A percentile compares a stretch with the other conserved stretches of the same genome.
These are phyloP conservation scores for Trichogramma pretiosum DNA, from an alignment of 1,140 invertebrate species.

Conservation along the genomic window DNA sequence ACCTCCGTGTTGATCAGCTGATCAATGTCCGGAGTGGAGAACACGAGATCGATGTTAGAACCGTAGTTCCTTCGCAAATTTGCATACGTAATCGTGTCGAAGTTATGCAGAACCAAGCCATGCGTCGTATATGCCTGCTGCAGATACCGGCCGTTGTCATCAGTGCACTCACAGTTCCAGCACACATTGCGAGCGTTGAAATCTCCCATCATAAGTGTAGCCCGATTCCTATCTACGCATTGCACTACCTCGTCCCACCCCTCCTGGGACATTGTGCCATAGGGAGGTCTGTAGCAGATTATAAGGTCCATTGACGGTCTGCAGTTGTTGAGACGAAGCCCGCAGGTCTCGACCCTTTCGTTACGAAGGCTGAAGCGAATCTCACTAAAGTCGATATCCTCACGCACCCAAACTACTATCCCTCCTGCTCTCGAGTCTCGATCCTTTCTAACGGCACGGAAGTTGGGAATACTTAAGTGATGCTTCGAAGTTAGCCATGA, in stretches of 20 bases:
- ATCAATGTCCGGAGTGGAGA: neutral
- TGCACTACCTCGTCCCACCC: conserved; percentile 1
- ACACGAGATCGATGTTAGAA: neutral
- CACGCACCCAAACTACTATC: no score
- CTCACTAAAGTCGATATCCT: no score
- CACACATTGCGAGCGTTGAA: conserved; percentile 11
- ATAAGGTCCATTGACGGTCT: neutral
- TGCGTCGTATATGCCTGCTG: neutral
- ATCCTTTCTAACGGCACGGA: no score
- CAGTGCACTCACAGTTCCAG: conserved; percentile 8
- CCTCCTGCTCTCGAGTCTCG: no score
- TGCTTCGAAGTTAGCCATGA: no score
- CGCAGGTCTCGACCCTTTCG: neutral
- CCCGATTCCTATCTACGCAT: neutral
- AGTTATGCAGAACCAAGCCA: conserved; percentile 1
- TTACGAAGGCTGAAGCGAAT: no score
- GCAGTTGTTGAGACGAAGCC: conserved; percentile 2
- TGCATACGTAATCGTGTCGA: neutral
- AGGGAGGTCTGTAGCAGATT: conserved; percentile 7
- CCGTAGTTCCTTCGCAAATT: neutral
- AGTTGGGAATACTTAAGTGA: no score
- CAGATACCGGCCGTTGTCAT: conserved; percentile 1
- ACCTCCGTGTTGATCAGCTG: neutral
- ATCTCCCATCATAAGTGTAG: conserved; percentile 3
- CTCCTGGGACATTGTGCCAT: neutral